Evolutionary conservation across 2,113 vertebrate genomes (phyloP).

Genomic region (Oceanites oceanicus): DNA sequence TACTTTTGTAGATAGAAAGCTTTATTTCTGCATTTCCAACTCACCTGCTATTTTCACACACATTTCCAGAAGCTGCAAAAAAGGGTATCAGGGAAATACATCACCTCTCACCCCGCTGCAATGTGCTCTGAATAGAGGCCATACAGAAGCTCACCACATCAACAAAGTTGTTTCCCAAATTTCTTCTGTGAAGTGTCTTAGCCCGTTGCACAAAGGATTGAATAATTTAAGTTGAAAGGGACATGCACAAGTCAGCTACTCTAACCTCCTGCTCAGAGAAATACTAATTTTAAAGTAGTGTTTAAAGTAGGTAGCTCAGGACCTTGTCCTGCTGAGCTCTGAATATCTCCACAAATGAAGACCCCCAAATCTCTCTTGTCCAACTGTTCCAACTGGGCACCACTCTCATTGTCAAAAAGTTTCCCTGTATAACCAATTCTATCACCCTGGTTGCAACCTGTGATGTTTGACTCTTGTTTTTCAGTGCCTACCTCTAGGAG

Average conservation of each 20-base stretch:
- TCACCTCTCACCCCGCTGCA: fast-evolving
- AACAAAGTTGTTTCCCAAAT: neutral
- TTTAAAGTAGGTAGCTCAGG: neutral
- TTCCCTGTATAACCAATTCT: fast-evolving
- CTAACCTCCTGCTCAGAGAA: neutral
- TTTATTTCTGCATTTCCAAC: neutral
- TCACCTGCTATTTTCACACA: neutral
- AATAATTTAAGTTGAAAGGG: neutral
- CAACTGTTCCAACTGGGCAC: neutral
- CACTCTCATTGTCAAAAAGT: neutral
- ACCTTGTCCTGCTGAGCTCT: neutral
- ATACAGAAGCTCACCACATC: neutral
- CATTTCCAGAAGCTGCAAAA: neutral
- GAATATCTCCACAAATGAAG: neutral
- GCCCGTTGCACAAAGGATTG: neutral
- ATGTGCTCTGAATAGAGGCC: neutral
- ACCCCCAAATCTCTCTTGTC: neutral
- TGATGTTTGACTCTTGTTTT: neutral
- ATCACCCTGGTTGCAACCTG: neutral
- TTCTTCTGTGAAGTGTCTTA: neutral
- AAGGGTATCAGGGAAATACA: neutral
- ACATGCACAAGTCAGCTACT: neutral
- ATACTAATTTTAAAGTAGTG: neutral
- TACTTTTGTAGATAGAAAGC: neutral
- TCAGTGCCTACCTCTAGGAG: neutral